Evolutionary conservation across 2,113 vertebrate species (phyloP).

Genomic region (Rhynchomys soricoides): DNA sequence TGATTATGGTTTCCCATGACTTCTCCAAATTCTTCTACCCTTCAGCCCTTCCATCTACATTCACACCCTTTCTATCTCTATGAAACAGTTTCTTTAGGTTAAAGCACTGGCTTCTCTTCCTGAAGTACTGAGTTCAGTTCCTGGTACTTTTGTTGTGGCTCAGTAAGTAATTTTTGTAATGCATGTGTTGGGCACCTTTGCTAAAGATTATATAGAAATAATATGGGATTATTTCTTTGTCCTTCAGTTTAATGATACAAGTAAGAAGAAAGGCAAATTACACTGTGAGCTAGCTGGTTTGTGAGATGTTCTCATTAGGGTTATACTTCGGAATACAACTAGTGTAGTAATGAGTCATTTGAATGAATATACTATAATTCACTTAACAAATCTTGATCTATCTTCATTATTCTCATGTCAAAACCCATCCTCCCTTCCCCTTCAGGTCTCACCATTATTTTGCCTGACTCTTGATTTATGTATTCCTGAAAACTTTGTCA

Average conservation of each 20-base stretch:
- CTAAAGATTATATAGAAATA: background rate
- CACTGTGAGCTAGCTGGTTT: background rate
- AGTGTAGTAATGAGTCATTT: background rate
- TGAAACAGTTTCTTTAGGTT: background rate
- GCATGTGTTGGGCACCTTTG: background rate
- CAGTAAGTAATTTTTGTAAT: background rate
- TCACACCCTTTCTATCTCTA: background rate
- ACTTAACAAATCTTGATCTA: background rate
- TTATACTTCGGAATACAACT: background rate
- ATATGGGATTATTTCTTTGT: too few relatives aligned
- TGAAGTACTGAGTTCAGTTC: background rate
- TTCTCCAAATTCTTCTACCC: background rate
- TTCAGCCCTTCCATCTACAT: background rate
- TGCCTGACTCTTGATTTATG: slow-evolving; percentile 55
- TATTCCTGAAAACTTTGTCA: slow-evolving; percentile 1
- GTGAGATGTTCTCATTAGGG: background rate
- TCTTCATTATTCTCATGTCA: background rate
- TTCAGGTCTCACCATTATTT: background rate
- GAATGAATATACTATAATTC: background rate
- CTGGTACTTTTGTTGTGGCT: too few relatives aligned
- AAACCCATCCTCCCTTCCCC: background rate
- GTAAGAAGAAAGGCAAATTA: background rate
- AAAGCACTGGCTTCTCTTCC: background rate
- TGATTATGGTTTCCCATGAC: background rate
- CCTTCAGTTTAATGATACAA: background rate